Base-by-base conservation (phyloP, 2,888 invertebrate genomes). In the Tetropium fuscum region DNA sequence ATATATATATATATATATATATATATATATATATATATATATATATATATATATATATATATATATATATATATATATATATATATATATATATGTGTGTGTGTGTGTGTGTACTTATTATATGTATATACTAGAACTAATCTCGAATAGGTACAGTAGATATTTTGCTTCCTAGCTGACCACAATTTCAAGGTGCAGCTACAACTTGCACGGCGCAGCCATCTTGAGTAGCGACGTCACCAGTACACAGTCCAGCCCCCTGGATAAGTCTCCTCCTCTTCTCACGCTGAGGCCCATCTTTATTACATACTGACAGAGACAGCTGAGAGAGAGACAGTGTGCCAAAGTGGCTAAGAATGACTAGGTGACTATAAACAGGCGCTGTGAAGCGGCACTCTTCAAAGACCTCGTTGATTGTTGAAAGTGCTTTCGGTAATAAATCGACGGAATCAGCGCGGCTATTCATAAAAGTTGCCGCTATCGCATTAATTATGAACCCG, bases 191-290 rank as follows among this genome's bases (percentile, higher is more conserved):
- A n/a, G 2, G 11, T 22, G 20, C 25, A 43, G 41, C 22, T 11
- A 8, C 13, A 22, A 22, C 41, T 13, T n/a, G 32, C 19, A n/a
- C 30, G 3, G 59, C 65, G 71, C 78, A 84, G 84, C 84, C 84
- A 84, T 84, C 84, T 84, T 84, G 82, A 80, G 78, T 78, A 74
- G 78, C 81, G 81, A 83, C 84, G 83, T 84, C 83, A 84, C 82
- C 81, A 81, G 78, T 79, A 32, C 30, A 78, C 81, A 81, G 82
- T 80, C 84, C 84, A 81, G 82, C 84, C 84, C 83, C 83, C 83
- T 80, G 82, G 72, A 72, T 78, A 75, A 80, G 81, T 77, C 84
- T 83, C 84, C 84, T 82, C 82, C 77, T 78, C 74, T 78, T 53
- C 25, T 55, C 51, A 51, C 60, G 45, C 59, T 54, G 59, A 60